Conservation (phyloP, 2,113 vertebrate genomes). For the Otocyon megalotis region DNA sequence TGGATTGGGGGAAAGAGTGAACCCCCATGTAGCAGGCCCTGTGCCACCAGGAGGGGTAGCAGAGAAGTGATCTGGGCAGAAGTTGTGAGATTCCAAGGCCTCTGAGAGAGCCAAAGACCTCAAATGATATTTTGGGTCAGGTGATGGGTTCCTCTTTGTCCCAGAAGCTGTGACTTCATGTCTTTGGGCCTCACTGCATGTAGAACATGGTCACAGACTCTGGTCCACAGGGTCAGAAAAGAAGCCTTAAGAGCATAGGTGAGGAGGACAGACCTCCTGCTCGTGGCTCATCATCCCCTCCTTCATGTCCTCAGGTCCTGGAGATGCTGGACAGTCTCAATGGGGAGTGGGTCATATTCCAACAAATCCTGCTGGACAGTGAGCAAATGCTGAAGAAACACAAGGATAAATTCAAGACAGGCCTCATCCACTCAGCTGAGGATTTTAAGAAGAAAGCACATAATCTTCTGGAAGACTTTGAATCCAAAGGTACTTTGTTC, state of each 20-base stretch:
- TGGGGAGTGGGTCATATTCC: conserved; percentile 90
- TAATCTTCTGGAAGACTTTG: conserved; percentile 88
- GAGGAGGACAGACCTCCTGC: too few relatives aligned
- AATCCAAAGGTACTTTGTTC: conserved; percentile 83
- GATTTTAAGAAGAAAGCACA: conserved; percentile 92
- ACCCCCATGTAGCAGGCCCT: neutral
- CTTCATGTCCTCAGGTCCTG: conserved; percentile 85
- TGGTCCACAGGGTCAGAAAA: neutral
- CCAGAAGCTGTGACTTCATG: neutral
- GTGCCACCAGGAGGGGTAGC: neutral
- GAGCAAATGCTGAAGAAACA: conserved; percentile 89
- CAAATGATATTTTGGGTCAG: neutral
- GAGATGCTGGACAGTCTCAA: conserved; percentile 87
- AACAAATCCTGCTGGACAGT: conserved; percentile 90
- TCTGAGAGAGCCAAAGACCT: neutral
- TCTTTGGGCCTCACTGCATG: neutral
- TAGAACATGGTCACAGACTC: neutral
- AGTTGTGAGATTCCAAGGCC: neutral
- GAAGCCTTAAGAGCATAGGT: neutral
- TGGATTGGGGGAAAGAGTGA: neutral
- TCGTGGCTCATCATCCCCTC: neutral
- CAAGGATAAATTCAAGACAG: conserved; percentile 92
- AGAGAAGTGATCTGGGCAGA: neutral
- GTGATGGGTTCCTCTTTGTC: neutral
- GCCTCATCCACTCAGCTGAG: conserved; percentile 88